Conservation (phyloP, 1,140 invertebrate genomes). For the Apis laboriosa region DNA sequence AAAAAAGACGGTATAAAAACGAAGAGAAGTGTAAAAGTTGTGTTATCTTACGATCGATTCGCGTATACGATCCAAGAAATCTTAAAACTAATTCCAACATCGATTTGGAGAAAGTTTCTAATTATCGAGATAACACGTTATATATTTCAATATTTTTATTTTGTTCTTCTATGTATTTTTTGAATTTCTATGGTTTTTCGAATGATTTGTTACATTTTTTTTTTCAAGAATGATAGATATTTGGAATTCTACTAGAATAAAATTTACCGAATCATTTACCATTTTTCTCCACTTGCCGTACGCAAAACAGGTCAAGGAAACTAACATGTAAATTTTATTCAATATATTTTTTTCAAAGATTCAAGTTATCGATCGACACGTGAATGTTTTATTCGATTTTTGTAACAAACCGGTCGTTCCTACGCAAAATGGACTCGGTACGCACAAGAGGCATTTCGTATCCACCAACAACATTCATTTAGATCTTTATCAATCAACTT, state of each 20-base stretch:
- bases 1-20: neutral
- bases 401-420: constrained; percentile 50
- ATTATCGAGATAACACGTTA: constrained; percentile 74
- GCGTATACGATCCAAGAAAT: constrained; percentile 64
- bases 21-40: neutral
- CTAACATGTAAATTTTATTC: neutral
- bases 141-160: constrained; percentile 62
- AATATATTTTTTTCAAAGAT: constrained; percentile 11
- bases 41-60: constrained; percentile 59
- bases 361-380: constrained; percentile 15
- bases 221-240: neutral
- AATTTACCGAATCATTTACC: neutral
- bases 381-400: constrained; percentile 44
- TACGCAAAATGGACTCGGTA: constrained; percentile 49
- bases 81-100: constrained; percentile 67
- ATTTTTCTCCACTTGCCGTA: neutral
- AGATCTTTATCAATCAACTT: constrained; percentile 67
- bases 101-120: constrained; percentile 69
- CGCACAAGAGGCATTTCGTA: constrained; percentile 49
- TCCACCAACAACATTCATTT: constrained; percentile 61
- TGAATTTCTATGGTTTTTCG: constrained; percentile 56
- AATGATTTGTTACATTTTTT: neutral
- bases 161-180: constrained; percentile 5
- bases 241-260: neutral
- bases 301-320: neutral